Percentiles rank a stretch among this genome's conserved stretches.
These are phyloP conservation scores for Uria aalge DNA, from an alignment of 2,113 vertebrate genomes.

Conservation along the genomic window DNA sequence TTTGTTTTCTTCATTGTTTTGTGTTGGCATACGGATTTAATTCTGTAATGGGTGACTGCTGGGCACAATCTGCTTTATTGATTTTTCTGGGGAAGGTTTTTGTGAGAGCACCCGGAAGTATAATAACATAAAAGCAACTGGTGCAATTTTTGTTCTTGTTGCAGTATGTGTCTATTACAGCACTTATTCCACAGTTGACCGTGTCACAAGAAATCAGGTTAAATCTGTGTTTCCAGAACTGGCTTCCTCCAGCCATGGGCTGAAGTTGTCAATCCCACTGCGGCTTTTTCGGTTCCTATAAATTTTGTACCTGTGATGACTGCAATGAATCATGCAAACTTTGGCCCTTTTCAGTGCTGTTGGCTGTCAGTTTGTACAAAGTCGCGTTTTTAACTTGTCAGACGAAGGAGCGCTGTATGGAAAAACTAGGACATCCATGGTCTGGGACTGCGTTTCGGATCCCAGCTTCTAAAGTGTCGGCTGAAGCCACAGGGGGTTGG, in stretches of 20 bases:
- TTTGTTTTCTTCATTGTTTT: constrained; percentile 80
- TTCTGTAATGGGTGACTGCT: constrained; percentile 80
- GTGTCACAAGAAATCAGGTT: constrained; percentile 55
- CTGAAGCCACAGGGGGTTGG: constrained; percentile 52
- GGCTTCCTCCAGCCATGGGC: not conserved
- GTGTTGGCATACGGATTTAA: constrained; percentile 86
- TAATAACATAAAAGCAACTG: constrained; percentile 67
- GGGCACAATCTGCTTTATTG: constrained; percentile 84
- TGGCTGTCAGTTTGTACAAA: not conserved
- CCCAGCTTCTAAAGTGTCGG: not conserved
- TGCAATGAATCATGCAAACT: not conserved
- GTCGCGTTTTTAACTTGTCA: not conserved
- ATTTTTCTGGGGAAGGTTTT: constrained; percentile 81
- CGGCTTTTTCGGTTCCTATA: not conserved
- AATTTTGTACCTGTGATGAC: not conserved
- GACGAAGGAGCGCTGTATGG: not conserved
- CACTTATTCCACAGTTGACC: constrained; percentile 32
- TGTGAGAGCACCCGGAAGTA: constrained; percentile 63
- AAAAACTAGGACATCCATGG: not conserved
- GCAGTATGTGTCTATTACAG: not conserved
- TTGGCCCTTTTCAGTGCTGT: not conserved
- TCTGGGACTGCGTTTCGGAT: not conserved
- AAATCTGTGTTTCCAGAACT: constrained; percentile 33
- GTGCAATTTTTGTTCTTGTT: constrained; percentile 44
- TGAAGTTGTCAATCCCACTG: not conserved